Conservation (phyloP, 2,888 invertebrate species). For the Ramazzottius varieornatus region DNA sequence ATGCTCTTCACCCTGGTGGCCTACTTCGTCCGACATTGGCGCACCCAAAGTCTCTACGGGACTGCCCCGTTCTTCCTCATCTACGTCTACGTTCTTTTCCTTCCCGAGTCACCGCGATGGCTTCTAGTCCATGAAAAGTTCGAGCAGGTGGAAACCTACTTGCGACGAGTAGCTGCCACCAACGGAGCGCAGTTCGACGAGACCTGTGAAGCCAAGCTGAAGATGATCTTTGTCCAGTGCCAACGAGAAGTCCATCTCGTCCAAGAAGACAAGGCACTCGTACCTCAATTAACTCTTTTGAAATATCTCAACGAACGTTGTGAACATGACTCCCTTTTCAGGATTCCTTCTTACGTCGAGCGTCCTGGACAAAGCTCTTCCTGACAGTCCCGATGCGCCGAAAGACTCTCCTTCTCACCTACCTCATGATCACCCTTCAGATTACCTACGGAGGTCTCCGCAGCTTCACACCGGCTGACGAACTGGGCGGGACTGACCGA, state of each 20-base stretch:
- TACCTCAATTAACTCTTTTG: no score
- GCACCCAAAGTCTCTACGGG: background rate
- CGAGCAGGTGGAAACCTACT: background rate
- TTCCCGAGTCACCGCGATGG: constrained; percentile 1
- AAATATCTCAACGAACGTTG: no score
- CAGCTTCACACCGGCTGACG: background rate
- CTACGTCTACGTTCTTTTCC: background rate
- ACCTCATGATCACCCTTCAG: background rate
- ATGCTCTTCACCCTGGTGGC: background rate
- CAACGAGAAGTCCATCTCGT: background rate
- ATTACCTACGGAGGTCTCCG: background rate
- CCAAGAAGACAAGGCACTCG: background rate
- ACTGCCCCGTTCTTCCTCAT: background rate
- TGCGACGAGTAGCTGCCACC: background rate
- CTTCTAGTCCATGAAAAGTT: background rate
- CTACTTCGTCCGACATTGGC: constrained; percentile 1
- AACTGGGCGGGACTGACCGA: background rate
- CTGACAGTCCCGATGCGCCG: background rate
- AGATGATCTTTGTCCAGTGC: background rate
- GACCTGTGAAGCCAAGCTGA: background rate
- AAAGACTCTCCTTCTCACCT: background rate
- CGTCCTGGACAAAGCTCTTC: background rate
- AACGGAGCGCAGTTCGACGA: background rate
- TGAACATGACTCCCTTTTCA: background rate
- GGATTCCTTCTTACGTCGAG: background rate